Evolutionary conservation across 2,113 vertebrate species (phyloP).

Genomic region (Myiagra hebetior): DNA sequence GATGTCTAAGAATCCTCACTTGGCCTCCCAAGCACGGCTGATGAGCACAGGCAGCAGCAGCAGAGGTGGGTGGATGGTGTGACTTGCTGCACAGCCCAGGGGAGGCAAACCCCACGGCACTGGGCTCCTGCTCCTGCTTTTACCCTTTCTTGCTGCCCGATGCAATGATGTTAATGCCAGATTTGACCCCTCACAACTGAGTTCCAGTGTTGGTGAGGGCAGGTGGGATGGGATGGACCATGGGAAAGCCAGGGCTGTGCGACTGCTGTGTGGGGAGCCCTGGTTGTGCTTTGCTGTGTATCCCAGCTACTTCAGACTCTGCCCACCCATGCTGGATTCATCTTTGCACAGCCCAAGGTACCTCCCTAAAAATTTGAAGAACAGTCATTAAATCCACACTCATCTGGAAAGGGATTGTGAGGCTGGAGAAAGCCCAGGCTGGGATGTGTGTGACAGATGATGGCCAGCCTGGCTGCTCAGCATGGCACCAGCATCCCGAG

Average conservation of each 20-base stretch:
- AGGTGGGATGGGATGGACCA: background rate
- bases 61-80: background rate
- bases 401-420: background rate
- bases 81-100: background rate
- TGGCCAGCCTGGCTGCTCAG: background rate
- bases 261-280: rapidly evolving
- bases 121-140: background rate
- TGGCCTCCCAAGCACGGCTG: background rate
- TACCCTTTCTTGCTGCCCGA: background rate
- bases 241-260: background rate
- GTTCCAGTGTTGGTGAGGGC: background rate
- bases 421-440: background rate
- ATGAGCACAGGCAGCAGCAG: background rate
- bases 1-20: background rate
- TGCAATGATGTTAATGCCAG: no score
- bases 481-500: rapidly evolving
- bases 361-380: background rate
- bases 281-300: background rate
- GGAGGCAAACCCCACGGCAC: background rate
- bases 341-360: background rate
- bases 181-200: background rate
- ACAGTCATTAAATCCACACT: background rate
- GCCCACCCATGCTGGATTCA: background rate
- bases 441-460: background rate
- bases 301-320: background rate